phyloP scores from a whole-genome alignment of 2,888 invertebrate species.

The Machimus rusticus region DNA sequence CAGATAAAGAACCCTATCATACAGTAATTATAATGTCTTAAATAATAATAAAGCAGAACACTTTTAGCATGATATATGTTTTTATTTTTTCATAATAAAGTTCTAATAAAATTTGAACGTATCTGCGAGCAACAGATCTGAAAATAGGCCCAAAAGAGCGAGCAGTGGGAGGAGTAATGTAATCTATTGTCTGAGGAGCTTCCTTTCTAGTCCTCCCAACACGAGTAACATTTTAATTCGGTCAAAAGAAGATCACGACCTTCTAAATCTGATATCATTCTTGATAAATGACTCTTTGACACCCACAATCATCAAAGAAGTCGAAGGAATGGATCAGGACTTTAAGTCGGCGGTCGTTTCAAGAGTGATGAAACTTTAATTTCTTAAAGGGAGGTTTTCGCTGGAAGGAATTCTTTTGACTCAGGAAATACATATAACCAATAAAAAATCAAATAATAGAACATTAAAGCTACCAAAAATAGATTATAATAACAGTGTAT shows the following conservation, averaged over 20 bases:
- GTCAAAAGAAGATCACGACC: background rate
- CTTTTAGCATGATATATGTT: background rate
- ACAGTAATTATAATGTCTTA: no score
- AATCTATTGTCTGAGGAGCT: background rate
- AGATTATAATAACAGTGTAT: no score
- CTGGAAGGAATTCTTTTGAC: no score
- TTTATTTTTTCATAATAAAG: background rate
- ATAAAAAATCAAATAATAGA: no score
- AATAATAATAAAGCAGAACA: no score
- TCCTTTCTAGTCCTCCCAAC: background rate
- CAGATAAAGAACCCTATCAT: no score
- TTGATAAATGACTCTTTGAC: background rate
- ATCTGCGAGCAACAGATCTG: background rate
- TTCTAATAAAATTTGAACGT: background rate
- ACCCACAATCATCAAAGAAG: background rate
- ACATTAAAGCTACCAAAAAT: no score
- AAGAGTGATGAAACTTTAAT: background rate
- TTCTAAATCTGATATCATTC: background rate
- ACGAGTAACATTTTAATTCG: background rate
- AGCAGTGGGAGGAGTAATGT: background rate
- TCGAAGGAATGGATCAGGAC: background rate
- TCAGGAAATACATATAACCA: no score
- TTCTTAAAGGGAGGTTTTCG: background rate
- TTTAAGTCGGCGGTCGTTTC: background rate
- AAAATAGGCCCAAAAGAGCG: background rate